Evolutionary conservation across 1,140 invertebrate genomes (phyloP).

Genomic region (Metopolophium dirhodum): DNA sequence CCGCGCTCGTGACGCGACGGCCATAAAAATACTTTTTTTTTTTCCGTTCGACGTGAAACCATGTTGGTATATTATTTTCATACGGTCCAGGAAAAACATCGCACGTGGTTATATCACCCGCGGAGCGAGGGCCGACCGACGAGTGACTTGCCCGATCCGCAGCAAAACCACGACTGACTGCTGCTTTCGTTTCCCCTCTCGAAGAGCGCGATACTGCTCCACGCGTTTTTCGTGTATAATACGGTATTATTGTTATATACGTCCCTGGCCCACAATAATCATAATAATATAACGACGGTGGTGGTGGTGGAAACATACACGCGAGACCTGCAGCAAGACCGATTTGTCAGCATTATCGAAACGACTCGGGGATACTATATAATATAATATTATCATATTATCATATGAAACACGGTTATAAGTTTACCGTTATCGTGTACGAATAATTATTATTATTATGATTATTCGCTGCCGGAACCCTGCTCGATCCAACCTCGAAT

Average conservation of each 20-base stretch:
- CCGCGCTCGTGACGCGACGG: not conserved
- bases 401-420: not conserved
- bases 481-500: too few species aligned
- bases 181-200: not conserved
- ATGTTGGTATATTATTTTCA: not conserved
- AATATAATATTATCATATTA: not conserved
- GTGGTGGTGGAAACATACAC: not conserved
- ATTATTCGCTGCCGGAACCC: not conserved
- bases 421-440: not conserved
- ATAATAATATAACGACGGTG: constrained; percentile 11
- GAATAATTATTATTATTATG: not conserved
- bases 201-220: not conserved
- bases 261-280: not conserved
- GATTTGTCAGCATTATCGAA: constrained; percentile 44
- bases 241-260: not conserved
- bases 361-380: not conserved
- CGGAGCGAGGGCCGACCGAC: not conserved
- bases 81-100: not conserved
- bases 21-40: not conserved
- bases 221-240: not conserved
- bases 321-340: not conserved
- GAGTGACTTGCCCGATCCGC: not conserved
- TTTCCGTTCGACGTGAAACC: not conserved
- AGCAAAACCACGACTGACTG: constrained; percentile 39
- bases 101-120: not conserved